Percentiles rank a stretch among this genome's conserved stretches.
Conservation (phyloP, 2,797 vertebrate species). For the Acrocephalus scirpaceus region DNA sequence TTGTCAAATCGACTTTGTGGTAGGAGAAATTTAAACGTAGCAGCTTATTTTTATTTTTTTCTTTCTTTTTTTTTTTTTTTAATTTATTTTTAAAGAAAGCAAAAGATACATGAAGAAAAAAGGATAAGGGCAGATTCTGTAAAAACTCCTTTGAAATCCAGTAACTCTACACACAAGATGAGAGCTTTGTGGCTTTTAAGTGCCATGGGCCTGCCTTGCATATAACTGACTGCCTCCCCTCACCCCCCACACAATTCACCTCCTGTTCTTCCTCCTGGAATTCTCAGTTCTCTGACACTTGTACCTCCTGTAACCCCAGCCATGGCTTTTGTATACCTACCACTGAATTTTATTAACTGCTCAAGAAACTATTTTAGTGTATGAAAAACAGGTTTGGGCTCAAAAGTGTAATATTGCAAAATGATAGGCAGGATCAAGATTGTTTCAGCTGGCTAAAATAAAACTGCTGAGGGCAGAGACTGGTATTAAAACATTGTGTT, state of each 20-base stretch:
- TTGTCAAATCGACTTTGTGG: slow-evolving; percentile 53
- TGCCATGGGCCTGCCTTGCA: slow-evolving; percentile 10
- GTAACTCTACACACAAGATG: background rate
- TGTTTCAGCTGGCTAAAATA: slow-evolving; percentile 68
- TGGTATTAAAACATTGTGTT: slow-evolving; percentile 26
- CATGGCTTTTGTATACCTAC: background rate
- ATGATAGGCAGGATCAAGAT: slow-evolving; percentile 61
- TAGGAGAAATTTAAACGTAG: slow-evolving; percentile 65
- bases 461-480: slow-evolving; percentile 48
- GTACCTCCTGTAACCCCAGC: background rate
- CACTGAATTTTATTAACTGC: background rate
- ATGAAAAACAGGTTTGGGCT: slow-evolving; percentile 28
- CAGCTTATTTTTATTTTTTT: background rate
- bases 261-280: background rate
- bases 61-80: background rate
- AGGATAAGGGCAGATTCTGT: slow-evolving; percentile 5
- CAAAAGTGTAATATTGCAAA: slow-evolving; percentile 47
- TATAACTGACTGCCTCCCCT: background rate
- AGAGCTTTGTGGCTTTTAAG: slow-evolving; percentile 18
- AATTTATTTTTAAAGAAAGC: background rate
- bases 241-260: background rate
- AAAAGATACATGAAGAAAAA: background rate
- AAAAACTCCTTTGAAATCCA: slow-evolving; percentile 65
- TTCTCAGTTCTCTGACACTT: background rate
- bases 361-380: background rate